These are phyloP conservation scores for Riparia riparia DNA, from an alignment of 2,113 vertebrate genomes.

Conservation along the genomic window DNA sequence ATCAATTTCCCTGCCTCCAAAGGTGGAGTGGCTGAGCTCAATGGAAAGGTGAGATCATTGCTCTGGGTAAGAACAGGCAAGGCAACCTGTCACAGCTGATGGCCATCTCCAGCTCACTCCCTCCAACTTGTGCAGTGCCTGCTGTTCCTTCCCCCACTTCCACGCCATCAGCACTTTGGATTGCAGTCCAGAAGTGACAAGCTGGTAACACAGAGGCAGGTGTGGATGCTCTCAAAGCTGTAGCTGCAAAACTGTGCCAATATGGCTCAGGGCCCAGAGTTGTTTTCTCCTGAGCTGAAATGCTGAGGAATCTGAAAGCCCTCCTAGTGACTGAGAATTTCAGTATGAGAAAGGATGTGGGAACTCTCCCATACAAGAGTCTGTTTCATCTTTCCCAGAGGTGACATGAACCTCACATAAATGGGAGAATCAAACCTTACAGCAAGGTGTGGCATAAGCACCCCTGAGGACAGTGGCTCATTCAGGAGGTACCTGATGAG, in stretches of 20 bases:
- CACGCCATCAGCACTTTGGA: rapidly evolving
- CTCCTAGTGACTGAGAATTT: background rate
- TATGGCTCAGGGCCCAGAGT: background rate
- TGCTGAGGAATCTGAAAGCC: background rate
- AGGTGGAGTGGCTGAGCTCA: background rate
- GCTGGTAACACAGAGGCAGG: background rate
- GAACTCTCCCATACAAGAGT: background rate
- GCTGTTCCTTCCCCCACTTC: background rate
- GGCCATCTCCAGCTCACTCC: background rate
- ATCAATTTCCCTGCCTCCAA: background rate
- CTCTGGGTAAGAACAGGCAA: background rate
- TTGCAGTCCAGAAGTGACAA: background rate
- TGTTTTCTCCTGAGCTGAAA: background rate
- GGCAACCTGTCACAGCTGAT: background rate
- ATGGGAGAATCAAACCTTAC: background rate
- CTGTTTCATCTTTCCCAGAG: background rate
- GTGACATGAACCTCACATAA: background rate
- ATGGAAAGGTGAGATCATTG: background rate
- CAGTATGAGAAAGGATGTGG: background rate
- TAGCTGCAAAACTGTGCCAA: background rate
- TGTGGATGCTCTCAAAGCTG: background rate
- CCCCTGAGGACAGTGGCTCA: background rate
- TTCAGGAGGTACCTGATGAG: background rate
- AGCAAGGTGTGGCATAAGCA: background rate
- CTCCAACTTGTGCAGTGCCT: rapidly evolving